Evolutionary conservation across 2,113 vertebrate species (phyloP), one percentile per base, ranked within the genome.

Genomic region (Corythaeola cristata): DNA sequence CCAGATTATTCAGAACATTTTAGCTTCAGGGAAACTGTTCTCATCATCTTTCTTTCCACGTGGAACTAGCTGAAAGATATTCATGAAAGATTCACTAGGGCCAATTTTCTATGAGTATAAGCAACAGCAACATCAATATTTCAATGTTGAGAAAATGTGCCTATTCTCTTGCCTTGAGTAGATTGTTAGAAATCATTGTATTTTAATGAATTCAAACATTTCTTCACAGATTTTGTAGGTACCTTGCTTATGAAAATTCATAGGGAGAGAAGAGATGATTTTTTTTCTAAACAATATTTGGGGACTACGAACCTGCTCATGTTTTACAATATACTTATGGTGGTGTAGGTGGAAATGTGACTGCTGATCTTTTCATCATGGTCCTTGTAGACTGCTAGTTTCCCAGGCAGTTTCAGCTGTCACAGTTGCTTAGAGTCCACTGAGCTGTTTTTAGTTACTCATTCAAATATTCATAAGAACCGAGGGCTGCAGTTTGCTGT

Each of bases 391-490:
- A 94, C 94, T 90, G 82, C 91, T 91, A 76, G 77, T 97, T 98
- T 98, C 98, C 95, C 59, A 97, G 98, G 96, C 98, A 98, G 98
- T 98, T 98, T 98, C 98, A 98, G 97, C 98, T 99, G 99, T 99
- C 99, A 99, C 97, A 98, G 98, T 97, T 97, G 97, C 97, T 98
- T 98, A 98, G 98, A 98, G 98, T 98, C 98, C 98, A 98, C 96
- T 16, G 98, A 96, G 98, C 98, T 98, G 98, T 98, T 99, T 99
- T 99, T 98, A 99, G 99, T 98, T 98, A 96, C 96, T 95, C 96
- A 98, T 98, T 99, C 98, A 99, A 99, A 99, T 99, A 99, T 99
- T 99, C 98, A 99, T 99, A 96, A 98, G 98, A 96, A 98, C 89
- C 15, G 52, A 98, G 96, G 94, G 92, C 95, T 97, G 97, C 96